Base-by-base conservation (phyloP, 2,888 invertebrate species). In the Shargacucullia verbasci region DNA sequence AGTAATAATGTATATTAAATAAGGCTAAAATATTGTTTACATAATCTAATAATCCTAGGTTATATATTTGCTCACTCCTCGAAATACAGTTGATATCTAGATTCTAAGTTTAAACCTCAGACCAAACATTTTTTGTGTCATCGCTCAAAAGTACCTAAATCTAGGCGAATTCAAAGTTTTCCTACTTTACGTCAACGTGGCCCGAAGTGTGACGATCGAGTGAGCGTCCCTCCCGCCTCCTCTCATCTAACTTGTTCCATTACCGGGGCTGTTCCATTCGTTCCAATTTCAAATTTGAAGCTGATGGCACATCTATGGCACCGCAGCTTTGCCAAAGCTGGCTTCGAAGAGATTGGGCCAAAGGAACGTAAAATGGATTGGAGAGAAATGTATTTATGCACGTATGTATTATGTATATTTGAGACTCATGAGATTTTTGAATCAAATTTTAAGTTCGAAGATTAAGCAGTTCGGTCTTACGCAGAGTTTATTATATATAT, bases 211-310 rank as follows among this genome's bases (percentile, higher is more conserved):
- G 75, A 77, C 81, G 80, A 84, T 86, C 80, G 82, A 86, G 80
- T 60, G 69, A 72, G 52, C 74, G 58, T 65, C 77, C 81, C 79
- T 77, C 79, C 67, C 78, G 63, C 84, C 85, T 86, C 83, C 84
- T 87, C 83, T 93, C 92, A 94, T 94, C 92, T 92, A 94, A 94
- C 93, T 94, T 94, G 82, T 79, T 81, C 89, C 93, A 91, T 94
- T 94, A 92, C 91, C 82, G 87, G 86, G 87, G 86, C 74, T 84
- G 87, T 89, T 90, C 88, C 87, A 88, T 92, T 92, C 92, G 90
- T 93, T 92, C 93, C 92, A 94, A 93, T 93, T 94, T 91, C 87
- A 92, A 94, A 93, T 93, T 93, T 93, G 89, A 89, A 90, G 89
- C 89, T 89, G 89, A 89, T 86, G 88, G 85, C 80, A 82, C 86